A percentile compares a stretch with the other conserved stretches of the same genome.
These are phyloP conservation scores for Pundamilia nyererei DNA, from an alignment of 2,113 vertebrate species.

Conservation along the genomic window DNA sequence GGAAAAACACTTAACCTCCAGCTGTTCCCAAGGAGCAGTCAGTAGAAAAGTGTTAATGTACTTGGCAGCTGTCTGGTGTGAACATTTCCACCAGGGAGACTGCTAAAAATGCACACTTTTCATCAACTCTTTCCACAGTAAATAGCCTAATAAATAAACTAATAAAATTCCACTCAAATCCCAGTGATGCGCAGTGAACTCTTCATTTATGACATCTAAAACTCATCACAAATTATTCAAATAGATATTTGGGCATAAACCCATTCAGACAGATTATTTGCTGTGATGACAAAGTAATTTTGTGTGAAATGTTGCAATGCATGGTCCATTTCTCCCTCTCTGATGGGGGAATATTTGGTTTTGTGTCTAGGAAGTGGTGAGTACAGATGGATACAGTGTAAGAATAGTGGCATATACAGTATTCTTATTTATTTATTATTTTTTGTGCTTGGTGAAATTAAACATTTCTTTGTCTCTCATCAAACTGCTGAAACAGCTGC, in stretches of 20 bases:
- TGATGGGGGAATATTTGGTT: not conserved
- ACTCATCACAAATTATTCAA: not conserved
- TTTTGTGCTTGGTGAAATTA: not conserved
- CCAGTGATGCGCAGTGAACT: not conserved
- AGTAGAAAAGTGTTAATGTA: not conserved
- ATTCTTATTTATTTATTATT: not conserved
- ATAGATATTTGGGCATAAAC: not conserved
- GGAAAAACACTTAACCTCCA: slow-evolving; percentile 20
- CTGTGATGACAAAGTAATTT: slow-evolving; percentile 10
- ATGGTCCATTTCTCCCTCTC: not conserved
- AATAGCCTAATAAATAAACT: slow-evolving; percentile 2
- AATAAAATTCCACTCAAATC: not conserved
- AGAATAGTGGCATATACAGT: not conserved
- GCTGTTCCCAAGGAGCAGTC: not conserved
- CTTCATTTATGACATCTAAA: not conserved
- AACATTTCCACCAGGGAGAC: not conserved
- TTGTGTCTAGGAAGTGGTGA: not conserved
- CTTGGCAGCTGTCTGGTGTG: not conserved
- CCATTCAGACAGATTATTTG: slow-evolving; percentile 3
- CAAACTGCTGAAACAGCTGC: slow-evolving; percentile 3
- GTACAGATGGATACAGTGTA: not conserved
- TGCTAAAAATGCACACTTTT: not conserved
- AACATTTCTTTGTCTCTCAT: slow-evolving; percentile 11
- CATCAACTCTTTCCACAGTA: not conserved
- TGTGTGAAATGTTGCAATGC: not conserved